Evolutionary conservation across 2,113 vertebrate species (phyloP).

Genomic region (Ptychochromis oligacanthus): DNA sequence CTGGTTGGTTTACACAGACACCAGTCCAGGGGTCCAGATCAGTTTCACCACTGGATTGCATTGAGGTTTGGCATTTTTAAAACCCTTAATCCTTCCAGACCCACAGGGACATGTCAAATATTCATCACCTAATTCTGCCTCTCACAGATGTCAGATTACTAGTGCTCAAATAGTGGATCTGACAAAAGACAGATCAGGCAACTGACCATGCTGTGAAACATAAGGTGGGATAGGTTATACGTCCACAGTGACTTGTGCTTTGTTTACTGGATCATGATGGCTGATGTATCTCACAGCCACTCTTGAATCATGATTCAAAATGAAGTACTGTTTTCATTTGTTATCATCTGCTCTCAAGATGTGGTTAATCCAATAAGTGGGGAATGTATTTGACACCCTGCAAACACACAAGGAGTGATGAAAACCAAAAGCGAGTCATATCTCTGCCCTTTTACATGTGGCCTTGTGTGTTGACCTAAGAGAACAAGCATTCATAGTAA

Average conservation of each 20-base stretch:
- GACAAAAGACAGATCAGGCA: slow-evolving; percentile 37
- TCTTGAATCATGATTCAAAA: slow-evolving; percentile 12
- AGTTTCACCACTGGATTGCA: slow-evolving; percentile 41
- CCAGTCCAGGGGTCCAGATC: slow-evolving; percentile 29
- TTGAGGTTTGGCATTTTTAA: slow-evolving; percentile 36
- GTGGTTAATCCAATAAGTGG: slow-evolving; percentile 33
- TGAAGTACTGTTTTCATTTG: slow-evolving; percentile 29
- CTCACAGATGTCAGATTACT: slow-evolving; percentile 43
- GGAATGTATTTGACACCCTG: slow-evolving; percentile 27
- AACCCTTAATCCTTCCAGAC: slow-evolving; percentile 9
- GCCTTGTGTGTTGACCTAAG: slow-evolving; percentile 21
- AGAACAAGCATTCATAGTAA: slow-evolving; percentile 7
- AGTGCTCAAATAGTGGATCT: background rate
- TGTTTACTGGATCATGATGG: background rate
- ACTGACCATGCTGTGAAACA: slow-evolving; percentile 46
- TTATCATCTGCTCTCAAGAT: slow-evolving; percentile 55
- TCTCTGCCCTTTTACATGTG: background rate
- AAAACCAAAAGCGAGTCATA: slow-evolving; percentile 24
- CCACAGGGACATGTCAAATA: slow-evolving; percentile 33
- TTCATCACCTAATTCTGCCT: slow-evolving; percentile 33
- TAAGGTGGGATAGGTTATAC: background rate
- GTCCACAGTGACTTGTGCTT: slow-evolving; percentile 1
- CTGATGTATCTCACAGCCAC: slow-evolving; percentile 1
- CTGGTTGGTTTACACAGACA: slow-evolving; percentile 29
- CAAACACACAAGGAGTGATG: background rate